Evolutionary conservation across 2,797 vertebrate species (phyloP).

Genomic region (Erethizon dorsatum): DNA sequence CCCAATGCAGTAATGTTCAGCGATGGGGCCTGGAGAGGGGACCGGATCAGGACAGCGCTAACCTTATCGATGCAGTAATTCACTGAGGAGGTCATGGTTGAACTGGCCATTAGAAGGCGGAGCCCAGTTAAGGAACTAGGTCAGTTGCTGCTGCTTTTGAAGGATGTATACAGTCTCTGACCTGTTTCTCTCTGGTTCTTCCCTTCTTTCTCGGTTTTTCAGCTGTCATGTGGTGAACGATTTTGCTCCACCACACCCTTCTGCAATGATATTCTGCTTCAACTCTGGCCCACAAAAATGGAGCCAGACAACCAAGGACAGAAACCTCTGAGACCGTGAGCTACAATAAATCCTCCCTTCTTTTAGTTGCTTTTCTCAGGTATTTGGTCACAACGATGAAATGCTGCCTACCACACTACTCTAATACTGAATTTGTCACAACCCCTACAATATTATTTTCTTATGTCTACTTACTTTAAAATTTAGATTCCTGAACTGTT

Average conservation of each 20-base stretch:
- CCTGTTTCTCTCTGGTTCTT: not conserved
- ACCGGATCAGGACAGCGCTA: not conserved
- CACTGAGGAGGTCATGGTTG: not conserved
- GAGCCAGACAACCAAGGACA: not conserved
- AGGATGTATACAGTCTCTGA: not conserved
- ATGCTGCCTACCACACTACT: not conserved
- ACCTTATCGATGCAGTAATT: not conserved
- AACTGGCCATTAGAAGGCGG: not conserved
- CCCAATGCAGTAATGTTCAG: not conserved
- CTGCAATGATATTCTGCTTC: not conserved
- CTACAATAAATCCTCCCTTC: not conserved
- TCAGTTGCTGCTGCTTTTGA: not conserved
- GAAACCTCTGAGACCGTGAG: not conserved
- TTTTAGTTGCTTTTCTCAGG: not conserved
- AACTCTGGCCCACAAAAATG: not conserved
- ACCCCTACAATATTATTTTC: slow-evolving; percentile 10
- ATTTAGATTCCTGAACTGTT: slow-evolving; percentile 2
- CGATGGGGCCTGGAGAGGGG: not conserved
- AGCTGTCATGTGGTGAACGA: not conserved
- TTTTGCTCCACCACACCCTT: not conserved
- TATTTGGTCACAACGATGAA: not conserved
- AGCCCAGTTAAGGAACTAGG: not conserved
- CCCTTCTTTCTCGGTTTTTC: not conserved
- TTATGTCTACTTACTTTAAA: not conserved
- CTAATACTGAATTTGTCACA: not conserved